A percentile compares a stretch with the other conserved stretches of the same genome.
These are phyloP conservation scores for Oryctes rhinoceros DNA, from an alignment of 1,140 invertebrate genomes.

Conservation along the genomic window DNA sequence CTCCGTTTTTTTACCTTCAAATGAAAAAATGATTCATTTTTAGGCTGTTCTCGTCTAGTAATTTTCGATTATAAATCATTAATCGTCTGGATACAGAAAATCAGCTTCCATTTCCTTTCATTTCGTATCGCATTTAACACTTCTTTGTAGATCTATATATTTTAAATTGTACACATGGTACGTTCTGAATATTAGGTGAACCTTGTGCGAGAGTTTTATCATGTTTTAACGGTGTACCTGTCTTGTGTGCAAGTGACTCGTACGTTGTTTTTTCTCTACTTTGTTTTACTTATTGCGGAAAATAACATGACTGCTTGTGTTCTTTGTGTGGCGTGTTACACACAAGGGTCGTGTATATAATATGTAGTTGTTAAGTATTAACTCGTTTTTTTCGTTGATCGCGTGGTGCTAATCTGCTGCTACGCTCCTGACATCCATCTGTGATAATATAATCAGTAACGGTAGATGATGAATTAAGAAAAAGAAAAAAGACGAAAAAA, in stretches of 20 bases:
- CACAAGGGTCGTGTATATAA: slow-evolving; percentile 50
- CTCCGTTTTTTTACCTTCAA: too few relatives aligned
- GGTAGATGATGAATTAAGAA: slow-evolving; percentile 45
- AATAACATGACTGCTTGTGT: slow-evolving; percentile 58
- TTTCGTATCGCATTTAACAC: background rate
- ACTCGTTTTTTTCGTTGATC: slow-evolving; percentile 59
- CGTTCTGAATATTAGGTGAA: slow-evolving; percentile 39
- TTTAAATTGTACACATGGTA: background rate
- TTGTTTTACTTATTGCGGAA: slow-evolving; percentile 51
- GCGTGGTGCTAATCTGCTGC: slow-evolving; percentile 56
- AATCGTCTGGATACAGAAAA: background rate
- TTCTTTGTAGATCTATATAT: background rate
- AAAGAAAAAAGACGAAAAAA: slow-evolving; percentile 20
- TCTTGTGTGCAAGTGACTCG: slow-evolving; percentile 51
- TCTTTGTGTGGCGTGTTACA: slow-evolving; percentile 43
- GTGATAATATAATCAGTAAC: slow-evolving; percentile 60
- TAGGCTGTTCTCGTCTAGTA: too few relatives aligned
- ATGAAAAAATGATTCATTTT: too few relatives aligned
- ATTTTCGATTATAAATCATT: background rate
- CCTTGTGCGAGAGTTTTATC: slow-evolving; percentile 55
- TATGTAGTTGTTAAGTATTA: slow-evolving; percentile 60
- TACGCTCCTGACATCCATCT: slow-evolving; percentile 57
- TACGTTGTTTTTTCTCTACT: slow-evolving; percentile 44
- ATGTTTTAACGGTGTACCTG: slow-evolving; percentile 55
- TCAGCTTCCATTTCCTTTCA: background rate